Conservation (phyloP, 92 coral and sea anemone species). For the Zoanthus solanderi region DNA sequence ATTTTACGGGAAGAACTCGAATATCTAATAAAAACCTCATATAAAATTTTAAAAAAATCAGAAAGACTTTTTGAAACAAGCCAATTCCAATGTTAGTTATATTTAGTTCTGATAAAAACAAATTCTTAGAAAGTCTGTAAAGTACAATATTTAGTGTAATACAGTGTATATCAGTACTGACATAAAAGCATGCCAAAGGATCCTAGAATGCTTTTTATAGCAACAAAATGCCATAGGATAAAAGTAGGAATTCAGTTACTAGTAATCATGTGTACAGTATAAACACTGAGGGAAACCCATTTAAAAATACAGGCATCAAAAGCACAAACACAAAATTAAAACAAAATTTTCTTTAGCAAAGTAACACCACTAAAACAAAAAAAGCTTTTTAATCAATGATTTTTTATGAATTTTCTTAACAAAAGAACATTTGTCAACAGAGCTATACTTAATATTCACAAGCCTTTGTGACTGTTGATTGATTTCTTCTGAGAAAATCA, state of each 20-base stretch:
- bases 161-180: neutral
- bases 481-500: constrained; percentile 2
- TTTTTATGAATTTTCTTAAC: constrained; percentile 27
- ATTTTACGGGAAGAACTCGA: neutral
- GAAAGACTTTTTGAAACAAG: neutral
- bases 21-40: neutral
- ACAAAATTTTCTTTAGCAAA: neutral
- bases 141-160: neutral
- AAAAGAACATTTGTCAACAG: constrained; percentile 37
- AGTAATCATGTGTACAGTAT: neutral
- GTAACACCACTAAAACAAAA: constrained; percentile 3
- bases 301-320: neutral
- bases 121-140: neutral
- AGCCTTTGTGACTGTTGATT: constrained; percentile 5
- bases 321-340: constrained; percentile 1
- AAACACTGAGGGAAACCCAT: neutral
- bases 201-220: constrained; percentile 8
- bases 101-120: neutral
- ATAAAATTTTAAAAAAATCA: neutral
- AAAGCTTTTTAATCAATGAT: constrained; percentile 2
- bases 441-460: constrained; percentile 14
- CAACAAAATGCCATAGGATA: constrained; percentile 20
- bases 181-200: constrained; percentile 26
- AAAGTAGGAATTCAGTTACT: constrained; percentile 1
- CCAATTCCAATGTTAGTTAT: neutral